A percentile compares a stretch with the other conserved stretches of the same genome.
These are phyloP conservation scores for Drosophila pseudotalamancana DNA, from an alignment of 2,888 invertebrate genomes.

Conservation along the genomic window DNA sequence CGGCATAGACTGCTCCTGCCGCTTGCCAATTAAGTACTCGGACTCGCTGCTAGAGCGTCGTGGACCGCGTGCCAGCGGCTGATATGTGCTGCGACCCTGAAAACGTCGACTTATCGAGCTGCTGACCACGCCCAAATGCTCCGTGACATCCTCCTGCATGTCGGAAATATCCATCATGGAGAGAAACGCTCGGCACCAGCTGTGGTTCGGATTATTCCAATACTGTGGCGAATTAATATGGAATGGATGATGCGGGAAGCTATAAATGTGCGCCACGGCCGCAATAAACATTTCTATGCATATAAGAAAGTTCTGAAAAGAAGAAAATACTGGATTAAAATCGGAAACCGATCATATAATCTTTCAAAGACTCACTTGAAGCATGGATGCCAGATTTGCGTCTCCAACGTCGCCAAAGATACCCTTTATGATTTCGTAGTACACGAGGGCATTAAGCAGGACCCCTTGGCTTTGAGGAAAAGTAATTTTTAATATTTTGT, in stretches of 20 bases:
- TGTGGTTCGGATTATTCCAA: slow-evolving; percentile 84
- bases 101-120: slow-evolving; percentile 91
- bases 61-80: slow-evolving; percentile 87
- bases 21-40: slow-evolving; percentile 82
- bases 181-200: slow-evolving; percentile 91
- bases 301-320: slow-evolving; percentile 93
- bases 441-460: slow-evolving; percentile 93
- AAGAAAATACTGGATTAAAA: not conserved
- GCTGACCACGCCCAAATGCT: slow-evolving; percentile 95
- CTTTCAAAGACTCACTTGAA: slow-evolving; percentile 87
- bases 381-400: slow-evolving; percentile 91
- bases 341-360: not conserved
- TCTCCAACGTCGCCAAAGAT: slow-evolving; percentile 89
- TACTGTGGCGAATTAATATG: slow-evolving; percentile 86
- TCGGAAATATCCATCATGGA: slow-evolving; percentile 99
- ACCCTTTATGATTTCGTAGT: slow-evolving; percentile 91
- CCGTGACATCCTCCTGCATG: slow-evolving; percentile 95
- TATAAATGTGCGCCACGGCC: slow-evolving; percentile 97
- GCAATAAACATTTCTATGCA: slow-evolving; percentile 99
- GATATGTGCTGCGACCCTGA: slow-evolving; percentile 91
- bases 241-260: slow-evolving; percentile 96
- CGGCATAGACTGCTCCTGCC: slow-evolving; percentile 54
- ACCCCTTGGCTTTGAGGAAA: slow-evolving; percentile 92
- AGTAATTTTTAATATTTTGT: no score
- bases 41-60: slow-evolving; percentile 87